phyloP scores from a whole-genome alignment of 2,113 vertebrate species.

The Rynchops niger region DNA sequence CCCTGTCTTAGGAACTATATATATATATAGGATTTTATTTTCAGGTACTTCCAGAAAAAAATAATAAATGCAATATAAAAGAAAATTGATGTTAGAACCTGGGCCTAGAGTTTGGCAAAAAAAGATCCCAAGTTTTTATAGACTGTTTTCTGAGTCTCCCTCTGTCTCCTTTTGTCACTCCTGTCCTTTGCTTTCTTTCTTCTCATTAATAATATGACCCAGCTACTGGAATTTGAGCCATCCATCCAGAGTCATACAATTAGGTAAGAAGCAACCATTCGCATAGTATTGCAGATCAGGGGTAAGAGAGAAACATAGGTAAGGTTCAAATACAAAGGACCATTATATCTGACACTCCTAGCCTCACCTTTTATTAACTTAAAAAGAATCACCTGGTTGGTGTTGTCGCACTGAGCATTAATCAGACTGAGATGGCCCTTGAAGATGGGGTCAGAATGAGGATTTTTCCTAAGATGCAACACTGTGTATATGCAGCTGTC shows the following conservation, averaged over 20 bases:
- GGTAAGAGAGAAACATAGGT: neutral
- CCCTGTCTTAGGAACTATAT: neutral
- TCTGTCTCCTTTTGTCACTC: neutral
- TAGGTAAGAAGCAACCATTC: neutral
- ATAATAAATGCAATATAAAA: slow-evolving; percentile 10
- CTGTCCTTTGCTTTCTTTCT: neutral
- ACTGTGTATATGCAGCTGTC: neutral
- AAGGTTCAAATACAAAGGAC: neutral
- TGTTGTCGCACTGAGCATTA: neutral
- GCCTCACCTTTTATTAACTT: fast-evolving
- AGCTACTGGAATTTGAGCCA: neutral
- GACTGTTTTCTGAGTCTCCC: neutral
- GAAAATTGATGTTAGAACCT: neutral
- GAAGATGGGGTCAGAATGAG: neutral
- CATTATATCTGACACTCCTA: neutral
- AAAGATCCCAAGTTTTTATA: neutral
- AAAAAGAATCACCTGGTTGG: neutral
- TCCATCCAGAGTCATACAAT: neutral
- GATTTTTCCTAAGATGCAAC: neutral
- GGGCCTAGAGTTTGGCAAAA: neutral
- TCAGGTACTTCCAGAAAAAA: slow-evolving; percentile 16
- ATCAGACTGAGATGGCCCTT: neutral
- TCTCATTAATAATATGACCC: neutral
- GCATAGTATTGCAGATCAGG: neutral
- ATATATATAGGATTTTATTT: slow-evolving; percentile 16